A percentile compares a stretch with the other conserved stretches of the same genome.
phyloP scores from a whole-genome alignment of 2,113 vertebrate species.

The Raphicerus campestris region DNA sequence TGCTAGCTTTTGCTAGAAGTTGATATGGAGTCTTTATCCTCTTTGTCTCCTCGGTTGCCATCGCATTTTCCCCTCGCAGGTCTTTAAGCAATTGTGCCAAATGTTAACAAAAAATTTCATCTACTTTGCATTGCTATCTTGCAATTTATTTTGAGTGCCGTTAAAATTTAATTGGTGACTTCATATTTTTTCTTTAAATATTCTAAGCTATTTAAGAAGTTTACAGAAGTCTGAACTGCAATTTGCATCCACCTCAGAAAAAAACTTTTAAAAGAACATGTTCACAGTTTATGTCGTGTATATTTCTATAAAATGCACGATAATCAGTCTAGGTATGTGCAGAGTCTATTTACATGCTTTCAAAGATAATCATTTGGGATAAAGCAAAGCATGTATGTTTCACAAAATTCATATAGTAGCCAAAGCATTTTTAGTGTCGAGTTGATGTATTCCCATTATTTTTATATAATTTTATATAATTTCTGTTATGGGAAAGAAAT shows the following conservation, averaged over 20 bases:
- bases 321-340: neutral
- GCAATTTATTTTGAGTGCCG: slow-evolving; percentile 28
- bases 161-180: slow-evolving; percentile 53
- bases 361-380: neutral
- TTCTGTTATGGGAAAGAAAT: neutral
- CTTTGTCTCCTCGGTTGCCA: neutral
- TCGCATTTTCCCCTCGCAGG: neutral
- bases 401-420: neutral
- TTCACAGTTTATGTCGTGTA: neutral
- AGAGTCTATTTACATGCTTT: neutral
- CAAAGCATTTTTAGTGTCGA: neutral
- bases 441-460: neutral
- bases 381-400: neutral
- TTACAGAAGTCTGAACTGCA: neutral
- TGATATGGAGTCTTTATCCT: neutral
- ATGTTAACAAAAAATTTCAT: slow-evolving; percentile 5
- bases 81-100: slow-evolving; percentile 14
- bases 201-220: neutral
- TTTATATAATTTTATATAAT: neutral
- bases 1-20: neutral
- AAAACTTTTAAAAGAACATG: neutral
- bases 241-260: slow-evolving; percentile 19
- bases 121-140: slow-evolving; percentile 15
- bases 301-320: neutral
- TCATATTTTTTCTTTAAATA: slow-evolving; percentile 44